Evolutionary conservation across 1,140 invertebrate species (phyloP).

Genomic region (Drosophila truncata): DNA sequence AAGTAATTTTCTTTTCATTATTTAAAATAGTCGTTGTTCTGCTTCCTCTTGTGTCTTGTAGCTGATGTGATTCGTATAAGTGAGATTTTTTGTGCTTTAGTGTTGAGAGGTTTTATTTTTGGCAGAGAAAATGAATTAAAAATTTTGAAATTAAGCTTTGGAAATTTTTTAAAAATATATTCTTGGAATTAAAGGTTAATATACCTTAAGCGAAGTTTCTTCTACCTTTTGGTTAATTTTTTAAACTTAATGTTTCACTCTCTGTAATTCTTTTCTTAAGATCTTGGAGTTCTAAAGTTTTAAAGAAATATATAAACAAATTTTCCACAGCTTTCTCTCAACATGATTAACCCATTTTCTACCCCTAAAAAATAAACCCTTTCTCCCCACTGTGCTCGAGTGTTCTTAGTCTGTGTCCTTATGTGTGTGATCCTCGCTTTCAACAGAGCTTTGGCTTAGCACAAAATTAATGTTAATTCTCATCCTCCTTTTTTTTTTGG

Average conservation of each 20-base stretch:
- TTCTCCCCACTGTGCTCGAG: slow-evolving; percentile 3
- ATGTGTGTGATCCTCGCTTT: slow-evolving; percentile 47
- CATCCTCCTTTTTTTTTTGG: slow-evolving; percentile 67
- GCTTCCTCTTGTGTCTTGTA: slow-evolving; percentile 46
- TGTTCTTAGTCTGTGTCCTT: slow-evolving; percentile 6
- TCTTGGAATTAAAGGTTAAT: background rate
- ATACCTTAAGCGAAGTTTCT: background rate
- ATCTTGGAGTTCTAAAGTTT: too few relatives aligned
- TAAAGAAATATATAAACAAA: background rate
- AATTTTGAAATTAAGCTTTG: background rate
- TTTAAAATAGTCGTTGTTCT: slow-evolving; percentile 81
- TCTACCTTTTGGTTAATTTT: background rate
- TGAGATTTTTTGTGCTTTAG: slow-evolving; percentile 40
- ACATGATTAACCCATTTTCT: background rate
- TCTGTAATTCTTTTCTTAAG: too few relatives aligned
- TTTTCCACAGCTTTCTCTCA: background rate
- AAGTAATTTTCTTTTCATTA: slow-evolving; percentile 46
- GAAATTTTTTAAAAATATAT: background rate
- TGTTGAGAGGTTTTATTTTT: slow-evolving; percentile 1
- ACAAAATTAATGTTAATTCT: slow-evolving; percentile 59
- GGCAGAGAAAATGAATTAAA: background rate
- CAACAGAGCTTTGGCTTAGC: slow-evolving; percentile 67
- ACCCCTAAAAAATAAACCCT: background rate
- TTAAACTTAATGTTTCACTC: background rate
- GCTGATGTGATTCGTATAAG: slow-evolving; percentile 46